phyloP scores from a whole-genome alignment of 1,140 invertebrate genomes.

The Drosophila neocordata region DNA sequence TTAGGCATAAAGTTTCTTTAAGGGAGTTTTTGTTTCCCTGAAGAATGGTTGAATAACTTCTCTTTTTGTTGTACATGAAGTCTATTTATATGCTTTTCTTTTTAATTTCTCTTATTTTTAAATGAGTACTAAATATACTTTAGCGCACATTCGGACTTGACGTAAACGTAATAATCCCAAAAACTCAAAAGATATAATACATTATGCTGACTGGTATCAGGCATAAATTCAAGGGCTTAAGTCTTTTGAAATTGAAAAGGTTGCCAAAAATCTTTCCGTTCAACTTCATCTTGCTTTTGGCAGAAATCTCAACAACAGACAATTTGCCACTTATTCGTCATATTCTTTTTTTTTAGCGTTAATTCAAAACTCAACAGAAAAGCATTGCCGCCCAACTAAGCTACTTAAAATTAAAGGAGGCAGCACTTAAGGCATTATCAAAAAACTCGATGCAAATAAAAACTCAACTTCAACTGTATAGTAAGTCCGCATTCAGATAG shows the following conservation, averaged over 20 bases:
- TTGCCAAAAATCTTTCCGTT: conserved; percentile 12
- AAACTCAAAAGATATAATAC: background rate
- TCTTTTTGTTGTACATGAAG: too few relatives aligned
- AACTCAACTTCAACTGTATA: conserved; percentile 55
- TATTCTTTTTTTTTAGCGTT: conserved; percentile 1
- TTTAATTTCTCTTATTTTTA: background rate
- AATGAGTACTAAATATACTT: background rate
- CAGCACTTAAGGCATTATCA: conserved; percentile 58
- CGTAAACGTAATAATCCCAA: background rate
- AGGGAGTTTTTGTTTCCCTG: too few relatives aligned
- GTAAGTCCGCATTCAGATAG: conserved; percentile 16
- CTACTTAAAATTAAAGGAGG: conserved; percentile 66
- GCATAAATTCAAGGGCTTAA: background rate
- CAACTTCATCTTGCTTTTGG: conserved; percentile 1
- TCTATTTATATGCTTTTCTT: background rate
- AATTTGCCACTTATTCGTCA: conserved; percentile 7
- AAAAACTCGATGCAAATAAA: conserved; percentile 51
- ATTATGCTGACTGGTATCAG: background rate
- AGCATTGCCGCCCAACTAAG: conserved; percentile 44
- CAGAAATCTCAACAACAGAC: background rate
- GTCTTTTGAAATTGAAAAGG: conserved; percentile 3
- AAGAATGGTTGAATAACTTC: too few relatives aligned
- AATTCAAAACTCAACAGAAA: conserved; percentile 15
- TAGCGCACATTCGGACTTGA: background rate
- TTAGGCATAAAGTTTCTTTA: too few relatives aligned